Evolutionary conservation across 2,888 invertebrate species (phyloP), one percentile per base, ranked within the genome.

Genomic region (Eutolmus rufibarbis): DNA sequence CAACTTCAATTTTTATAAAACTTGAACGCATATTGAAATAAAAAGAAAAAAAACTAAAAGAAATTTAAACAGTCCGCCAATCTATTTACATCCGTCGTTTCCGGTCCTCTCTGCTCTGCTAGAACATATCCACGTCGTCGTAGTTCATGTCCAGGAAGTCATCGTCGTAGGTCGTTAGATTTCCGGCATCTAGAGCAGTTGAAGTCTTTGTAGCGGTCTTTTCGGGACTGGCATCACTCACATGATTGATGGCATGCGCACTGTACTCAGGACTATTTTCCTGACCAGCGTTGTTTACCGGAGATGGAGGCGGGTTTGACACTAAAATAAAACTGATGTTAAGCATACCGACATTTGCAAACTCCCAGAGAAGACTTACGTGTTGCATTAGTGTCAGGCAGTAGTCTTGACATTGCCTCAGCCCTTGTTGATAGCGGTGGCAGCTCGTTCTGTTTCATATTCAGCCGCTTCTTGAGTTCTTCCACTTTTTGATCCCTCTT

Each of bases 261-360:
- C 94, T 94, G n/a, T 94, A 94, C 90, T 95, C 96, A 87, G 95
- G 95, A 89, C 95, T 95, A 90, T 94, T 93, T 74, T 95, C 95
- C 88, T 94, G 94, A 4, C 93, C 92, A 19, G 95, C 95, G 91
- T 96, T 96, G 0, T 96, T 96, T 46, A 95, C 97, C 0, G 97
- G 97, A 37, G 96, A 97, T 5, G 97, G 97, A 14, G 97, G 97
- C 77, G 97, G 97, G 93, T 97, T 97, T 1, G 93, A 93, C 87
- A 93, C 92, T 92, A 74, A 66, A 66, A 66, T 14, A 23, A 8
- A 23, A 1, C 8, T 46, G 89, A 88, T 37, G 86, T 74, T 82
- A 86, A 87, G n/a, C n/a, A 51, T 51, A 51, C 51, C 12, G 23
- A 28, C 1, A 74, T 23, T 23, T 19, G 9, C 46, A 8, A 16